Evolutionary conservation across 2,113 vertebrate species (phyloP).

Genomic region (Scophthalmus maximus): DNA sequence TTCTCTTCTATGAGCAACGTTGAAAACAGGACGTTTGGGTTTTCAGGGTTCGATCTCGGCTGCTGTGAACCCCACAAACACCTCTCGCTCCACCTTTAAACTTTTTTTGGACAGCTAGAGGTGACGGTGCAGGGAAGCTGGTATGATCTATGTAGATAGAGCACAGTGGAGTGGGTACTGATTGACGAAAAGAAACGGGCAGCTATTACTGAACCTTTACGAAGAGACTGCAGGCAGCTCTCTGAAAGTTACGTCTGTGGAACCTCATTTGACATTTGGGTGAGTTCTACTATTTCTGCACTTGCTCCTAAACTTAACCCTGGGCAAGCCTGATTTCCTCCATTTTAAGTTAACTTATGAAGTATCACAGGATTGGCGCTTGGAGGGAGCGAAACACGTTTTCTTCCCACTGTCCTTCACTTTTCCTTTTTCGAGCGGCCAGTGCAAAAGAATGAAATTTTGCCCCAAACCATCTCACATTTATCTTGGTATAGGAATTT

Average conservation of each 20-base stretch:
- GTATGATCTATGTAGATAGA: neutral
- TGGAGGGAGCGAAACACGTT: slow-evolving; percentile 5
- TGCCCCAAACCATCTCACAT: slow-evolving; percentile 16
- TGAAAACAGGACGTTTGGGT: slow-evolving; percentile 25
- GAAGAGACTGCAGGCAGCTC: neutral
- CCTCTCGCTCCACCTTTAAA: slow-evolving; percentile 12
- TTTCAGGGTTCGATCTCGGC: neutral
- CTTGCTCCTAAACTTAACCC: slow-evolving; percentile 32
- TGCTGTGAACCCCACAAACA: slow-evolving; percentile 23
- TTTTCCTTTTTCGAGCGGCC: slow-evolving; percentile 3
- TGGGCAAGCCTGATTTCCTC: slow-evolving; percentile 36
- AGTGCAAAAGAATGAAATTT: slow-evolving; percentile 16
- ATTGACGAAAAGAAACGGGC: slow-evolving; percentile 1
- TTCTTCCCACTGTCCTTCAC: slow-evolving; percentile 28
- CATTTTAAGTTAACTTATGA: slow-evolving; percentile 53
- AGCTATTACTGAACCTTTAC: slow-evolving; percentile 7
- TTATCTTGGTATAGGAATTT: slow-evolving; percentile 26
- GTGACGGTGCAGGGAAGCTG: slow-evolving; percentile 1
- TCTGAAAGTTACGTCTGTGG: neutral
- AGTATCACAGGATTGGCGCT: slow-evolving; percentile 19
- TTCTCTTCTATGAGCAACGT: slow-evolving; percentile 1
- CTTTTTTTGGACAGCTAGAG: slow-evolving; percentile 29
- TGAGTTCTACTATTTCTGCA: slow-evolving; percentile 43
- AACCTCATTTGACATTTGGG: slow-evolving; percentile 62
- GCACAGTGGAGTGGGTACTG: neutral